Conservation (phyloP, 1,140 invertebrate genomes). For the Heliconius hermathena region DNA sequence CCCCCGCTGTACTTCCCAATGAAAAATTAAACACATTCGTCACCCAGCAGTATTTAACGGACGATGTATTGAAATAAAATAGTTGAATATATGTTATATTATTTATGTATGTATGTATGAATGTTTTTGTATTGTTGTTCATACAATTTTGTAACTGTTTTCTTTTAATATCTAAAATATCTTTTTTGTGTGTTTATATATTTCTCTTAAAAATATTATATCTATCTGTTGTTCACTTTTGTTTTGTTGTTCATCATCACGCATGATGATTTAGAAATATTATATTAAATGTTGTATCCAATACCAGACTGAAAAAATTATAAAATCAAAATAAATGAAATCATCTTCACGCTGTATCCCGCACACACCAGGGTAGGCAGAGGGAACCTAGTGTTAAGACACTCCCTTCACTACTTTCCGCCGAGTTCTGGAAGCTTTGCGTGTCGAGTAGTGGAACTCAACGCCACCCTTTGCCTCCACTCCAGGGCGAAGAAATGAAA, state of each 20-base stretch:
- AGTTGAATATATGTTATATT: neutral
- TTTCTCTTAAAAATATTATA: too few relatives aligned
- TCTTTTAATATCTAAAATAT: neutral
- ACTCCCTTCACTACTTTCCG: too few relatives aligned
- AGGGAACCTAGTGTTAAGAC: too few relatives aligned
- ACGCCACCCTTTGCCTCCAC: too few relatives aligned
- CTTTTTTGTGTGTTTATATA: neutral
- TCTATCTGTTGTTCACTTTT: neutral
- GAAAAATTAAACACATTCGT: slow-evolving; percentile 30
- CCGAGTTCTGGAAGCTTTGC: too few relatives aligned
- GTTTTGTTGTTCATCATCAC: too few relatives aligned
- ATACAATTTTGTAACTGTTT: neutral
- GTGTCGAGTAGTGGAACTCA: too few relatives aligned
- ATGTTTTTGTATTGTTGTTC: neutral
- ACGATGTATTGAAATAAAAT: slow-evolving; percentile 15
- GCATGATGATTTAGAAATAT: too few relatives aligned
- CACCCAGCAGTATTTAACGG: slow-evolving; percentile 28
- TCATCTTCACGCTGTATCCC: too few relatives aligned
- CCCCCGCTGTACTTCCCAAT: slow-evolving; percentile 18
- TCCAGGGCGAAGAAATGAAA: too few relatives aligned
- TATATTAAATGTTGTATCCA: neutral
- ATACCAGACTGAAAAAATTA: neutral
- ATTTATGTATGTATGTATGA: neutral
- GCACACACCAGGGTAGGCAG: too few relatives aligned
- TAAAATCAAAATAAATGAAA: neutral